Conservation (phyloP, 2,888 invertebrate species). For the Patella depressa region DNA sequence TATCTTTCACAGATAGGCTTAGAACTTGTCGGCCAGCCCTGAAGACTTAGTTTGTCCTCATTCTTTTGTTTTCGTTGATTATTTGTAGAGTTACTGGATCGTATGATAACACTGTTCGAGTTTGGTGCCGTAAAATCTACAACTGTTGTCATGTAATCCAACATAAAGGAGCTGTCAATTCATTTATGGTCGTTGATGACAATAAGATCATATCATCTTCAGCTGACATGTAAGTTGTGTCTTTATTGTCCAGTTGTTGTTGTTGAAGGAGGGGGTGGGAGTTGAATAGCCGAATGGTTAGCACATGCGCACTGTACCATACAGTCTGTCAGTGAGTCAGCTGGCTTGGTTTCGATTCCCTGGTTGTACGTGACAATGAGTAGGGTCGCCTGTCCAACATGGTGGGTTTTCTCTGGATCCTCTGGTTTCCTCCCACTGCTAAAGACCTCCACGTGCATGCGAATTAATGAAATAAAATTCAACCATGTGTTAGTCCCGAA, state of each 20-base stretch:
- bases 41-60: neutral
- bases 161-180: constrained; percentile 50
- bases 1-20: too few relatives aligned
- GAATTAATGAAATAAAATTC: too few relatives aligned
- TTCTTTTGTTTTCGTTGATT: neutral
- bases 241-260: neutral
- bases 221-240: constrained; percentile 57
- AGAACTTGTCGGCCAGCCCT: too few relatives aligned
- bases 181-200: constrained; percentile 51
- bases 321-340: too few relatives aligned
- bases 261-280: neutral
- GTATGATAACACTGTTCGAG: constrained; percentile 59
- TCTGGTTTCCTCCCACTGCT: too few relatives aligned
- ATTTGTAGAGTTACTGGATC: constrained; percentile 61
- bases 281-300: neutral
- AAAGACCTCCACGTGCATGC: too few relatives aligned
- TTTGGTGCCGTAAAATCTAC: constrained; percentile 54
- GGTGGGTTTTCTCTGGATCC: too few relatives aligned
- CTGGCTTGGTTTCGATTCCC: too few relatives aligned
- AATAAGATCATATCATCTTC: constrained; percentile 52
- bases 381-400: too few relatives aligned
- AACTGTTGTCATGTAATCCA: constrained; percentile 45
- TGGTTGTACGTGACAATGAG: too few relatives aligned
- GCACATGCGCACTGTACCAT: too few relatives aligned
- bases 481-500: too few relatives aligned